Evolutionary conservation across 92 coral and sea anemone genomes (phyloP).

Genomic region (Meandrina meandrites): DNA sequence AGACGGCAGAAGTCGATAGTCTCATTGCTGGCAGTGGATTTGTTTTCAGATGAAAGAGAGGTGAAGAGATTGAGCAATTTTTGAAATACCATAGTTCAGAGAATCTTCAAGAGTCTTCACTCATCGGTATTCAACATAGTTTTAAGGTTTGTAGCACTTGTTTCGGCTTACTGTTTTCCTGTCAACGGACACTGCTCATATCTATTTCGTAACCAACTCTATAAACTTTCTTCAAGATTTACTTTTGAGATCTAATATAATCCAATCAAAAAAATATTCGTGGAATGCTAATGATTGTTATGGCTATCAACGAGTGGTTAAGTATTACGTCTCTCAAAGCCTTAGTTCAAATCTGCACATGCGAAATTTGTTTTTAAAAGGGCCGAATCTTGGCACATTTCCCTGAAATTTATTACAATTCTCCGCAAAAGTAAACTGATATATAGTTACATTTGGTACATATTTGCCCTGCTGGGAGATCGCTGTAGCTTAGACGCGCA

Average conservation of each 20-base stretch:
- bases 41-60: conserved; percentile 13
- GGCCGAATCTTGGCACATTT: neutral
- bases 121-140: neutral
- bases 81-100: conserved; percentile 14
- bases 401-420: neutral
- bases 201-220: neutral
- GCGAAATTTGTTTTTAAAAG: neutral
- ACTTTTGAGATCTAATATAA: neutral
- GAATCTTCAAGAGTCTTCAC: conserved; percentile 4
- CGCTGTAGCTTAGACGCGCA: too few species aligned
- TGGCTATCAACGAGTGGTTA: conserved; percentile 4
- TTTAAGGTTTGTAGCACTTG: conserved; percentile 8
- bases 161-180: neutral
- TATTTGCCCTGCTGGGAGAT: neutral
- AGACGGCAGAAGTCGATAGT: neutral
- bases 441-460: conserved; percentile 5
- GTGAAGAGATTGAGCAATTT: neutral
- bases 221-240: neutral
- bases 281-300: conserved; percentile 17
- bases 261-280: conserved; percentile 13
- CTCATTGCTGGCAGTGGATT: neutral
- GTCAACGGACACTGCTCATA: neutral
- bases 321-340: neutral
- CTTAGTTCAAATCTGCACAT: neutral
- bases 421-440: conserved; percentile 10